Percentiles rank a stretch among this genome's conserved stretches.
These are phyloP conservation scores for Nasonia oneida DNA, from an alignment of 2,888 invertebrate genomes.

Conservation along the genomic window DNA sequence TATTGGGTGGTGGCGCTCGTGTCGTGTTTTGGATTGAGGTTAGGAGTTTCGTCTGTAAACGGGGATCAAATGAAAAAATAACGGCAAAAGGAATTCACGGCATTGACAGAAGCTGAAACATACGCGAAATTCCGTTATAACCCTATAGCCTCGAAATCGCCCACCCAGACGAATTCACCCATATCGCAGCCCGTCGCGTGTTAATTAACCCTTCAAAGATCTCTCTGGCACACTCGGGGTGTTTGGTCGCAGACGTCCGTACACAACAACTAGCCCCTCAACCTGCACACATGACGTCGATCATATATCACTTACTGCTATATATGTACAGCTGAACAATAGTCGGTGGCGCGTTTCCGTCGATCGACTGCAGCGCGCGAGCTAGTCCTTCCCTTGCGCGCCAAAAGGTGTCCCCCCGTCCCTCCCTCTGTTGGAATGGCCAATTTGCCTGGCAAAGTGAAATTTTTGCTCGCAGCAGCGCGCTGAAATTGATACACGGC, in stretches of 20 bases:
- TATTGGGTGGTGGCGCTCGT: neutral
- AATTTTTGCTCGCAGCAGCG: neutral
- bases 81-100: too few species aligned
- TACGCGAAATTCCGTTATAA: neutral
- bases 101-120: neutral
- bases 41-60: neutral
- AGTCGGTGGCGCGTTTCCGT: neutral
- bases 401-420: neutral
- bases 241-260: neutral
- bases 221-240: neutral
- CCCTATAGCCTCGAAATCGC: neutral
- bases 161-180: neutral
- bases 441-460: constrained; percentile 4
- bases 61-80: neutral
- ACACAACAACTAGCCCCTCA: neutral
- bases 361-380: neutral
- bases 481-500: neutral
- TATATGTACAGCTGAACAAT: neutral
- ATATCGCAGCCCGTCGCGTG: neutral
- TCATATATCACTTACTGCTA: neutral
- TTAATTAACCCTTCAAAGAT: constrained; percentile 1
- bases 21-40: neutral
- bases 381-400: neutral
- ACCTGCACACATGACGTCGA: neutral
- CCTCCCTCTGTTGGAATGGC: neutral